Evolutionary conservation across 2,113 vertebrate species (phyloP), one percentile per base, ranked within the genome.

Genomic region (Mus spicilegus): DNA sequence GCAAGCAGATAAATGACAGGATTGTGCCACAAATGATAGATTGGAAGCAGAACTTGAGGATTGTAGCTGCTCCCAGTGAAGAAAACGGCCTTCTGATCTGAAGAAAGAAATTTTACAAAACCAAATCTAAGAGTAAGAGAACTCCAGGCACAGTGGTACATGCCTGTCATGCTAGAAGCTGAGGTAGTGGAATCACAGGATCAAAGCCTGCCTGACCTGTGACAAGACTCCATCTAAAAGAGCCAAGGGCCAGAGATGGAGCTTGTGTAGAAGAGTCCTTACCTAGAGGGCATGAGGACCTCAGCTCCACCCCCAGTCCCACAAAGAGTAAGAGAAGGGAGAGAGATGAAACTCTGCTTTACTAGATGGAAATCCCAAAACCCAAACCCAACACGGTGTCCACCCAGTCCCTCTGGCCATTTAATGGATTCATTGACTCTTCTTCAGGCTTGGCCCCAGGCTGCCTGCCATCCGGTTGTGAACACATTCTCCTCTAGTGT

Each of bases 1-100:
- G 73, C 81, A 95, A 87, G 91, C 82, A 96, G 95, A 95, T 87
- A 86, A 94, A 98, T 78, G 91, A 93, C 77, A 89, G 63, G 82
- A 84, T 46, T 28, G 78, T 95, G 93, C 95, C 97, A 75, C 73
- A 87, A 77, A 94, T 84, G 95, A 93, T 96, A 94, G 93, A 91
- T 91, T 78, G 90, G 95, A 95, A 95, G 87, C 58, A 93, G 93
- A 94, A 89, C 73, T 89, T 63, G 12, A 42, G 42, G 28, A 49
- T 51, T 63, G 91, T 86, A 86, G 72, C 90, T 94, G 89, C 72
- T 87, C 91, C 89, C 61, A 89, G 89, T 22, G 72, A 86, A 92
- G 82, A 95, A 96, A 97, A 94, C 78, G 61, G 46, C 77, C 82
- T 97, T 95, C 51, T 39, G 73, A 87, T 87, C 65, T 56, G 42